Evolutionary conservation across 2,888 invertebrate species (phyloP).

Genomic region (Ethmia dodecea): DNA sequence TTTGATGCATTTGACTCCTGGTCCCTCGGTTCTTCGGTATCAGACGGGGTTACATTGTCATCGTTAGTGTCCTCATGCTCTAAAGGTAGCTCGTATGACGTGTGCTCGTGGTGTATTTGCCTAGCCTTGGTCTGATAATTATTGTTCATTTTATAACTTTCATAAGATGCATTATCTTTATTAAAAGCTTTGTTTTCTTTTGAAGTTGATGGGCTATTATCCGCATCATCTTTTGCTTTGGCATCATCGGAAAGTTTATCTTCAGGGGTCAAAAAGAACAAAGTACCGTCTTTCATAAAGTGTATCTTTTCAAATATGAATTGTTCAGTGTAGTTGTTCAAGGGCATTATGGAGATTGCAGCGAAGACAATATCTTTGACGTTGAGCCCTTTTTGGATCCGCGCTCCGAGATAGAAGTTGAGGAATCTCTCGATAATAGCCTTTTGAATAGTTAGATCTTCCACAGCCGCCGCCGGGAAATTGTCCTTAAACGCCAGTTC

Average conservation of each 20-base stretch:
- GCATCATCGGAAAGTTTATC: too few relatives aligned
- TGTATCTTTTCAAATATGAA: slow-evolving; percentile 16
- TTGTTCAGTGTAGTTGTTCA: slow-evolving; percentile 12
- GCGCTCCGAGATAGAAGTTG: slow-evolving; percentile 21
- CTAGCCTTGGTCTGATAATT: too few relatives aligned
- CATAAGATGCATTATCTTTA: too few relatives aligned
- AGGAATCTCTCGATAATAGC: slow-evolving; percentile 17
- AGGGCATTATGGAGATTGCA: slow-evolving; percentile 22
- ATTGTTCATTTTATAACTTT: too few relatives aligned
- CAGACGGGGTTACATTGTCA: too few relatives aligned
- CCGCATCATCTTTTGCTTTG: not conserved
- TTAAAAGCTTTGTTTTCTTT: too few relatives aligned
- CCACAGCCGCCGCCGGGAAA: slow-evolving; percentile 14
- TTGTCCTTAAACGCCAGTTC: slow-evolving; percentile 11
- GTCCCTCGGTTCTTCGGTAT: not conserved
- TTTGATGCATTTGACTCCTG: not conserved
- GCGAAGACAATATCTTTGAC: slow-evolving; percentile 20
- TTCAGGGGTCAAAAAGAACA: slow-evolving; percentile 23
- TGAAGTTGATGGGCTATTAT: not conserved
- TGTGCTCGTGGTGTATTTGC: too few relatives aligned
- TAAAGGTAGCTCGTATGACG: too few relatives aligned
- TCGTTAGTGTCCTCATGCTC: not conserved
- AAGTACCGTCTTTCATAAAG: slow-evolving; percentile 17
- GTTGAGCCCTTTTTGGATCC: slow-evolving; percentile 18
- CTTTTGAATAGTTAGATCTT: slow-evolving; percentile 15